These are phyloP conservation scores for Helicoverpa assulta DNA, from an alignment of 2,888 invertebrate genomes.

Conservation along the genomic window DNA sequence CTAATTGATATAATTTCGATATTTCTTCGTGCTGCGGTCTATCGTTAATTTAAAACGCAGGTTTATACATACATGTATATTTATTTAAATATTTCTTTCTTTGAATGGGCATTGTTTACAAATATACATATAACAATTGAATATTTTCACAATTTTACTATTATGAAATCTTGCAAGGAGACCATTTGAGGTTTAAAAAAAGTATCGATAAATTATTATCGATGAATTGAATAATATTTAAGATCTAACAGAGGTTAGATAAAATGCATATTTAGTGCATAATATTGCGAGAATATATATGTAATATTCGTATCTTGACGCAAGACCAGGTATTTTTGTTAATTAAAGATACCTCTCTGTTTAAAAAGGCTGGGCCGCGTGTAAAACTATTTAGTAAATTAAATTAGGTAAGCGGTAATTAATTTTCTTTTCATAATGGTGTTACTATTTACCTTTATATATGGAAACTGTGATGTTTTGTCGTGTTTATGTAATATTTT, in stretches of 20 bases:
- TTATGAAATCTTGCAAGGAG: conserved; percentile 8
- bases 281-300: conserved; percentile 29
- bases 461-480: conserved; percentile 68
- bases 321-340: conserved; percentile 47
- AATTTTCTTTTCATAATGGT: conserved; percentile 21
- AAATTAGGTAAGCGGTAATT: conserved; percentile 46
- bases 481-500: conserved; percentile 21
- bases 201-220: background rate
- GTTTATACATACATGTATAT: conserved; percentile 3
- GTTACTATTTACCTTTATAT: conserved; percentile 39
- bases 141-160: background rate
- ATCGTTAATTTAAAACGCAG: conserved; percentile 47
- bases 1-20: conserved; percentile 40
- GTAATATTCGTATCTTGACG: conserved; percentile 45
- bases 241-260: conserved; percentile 7
- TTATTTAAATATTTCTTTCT: conserved; percentile 13
- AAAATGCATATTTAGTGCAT: conserved; percentile 12
- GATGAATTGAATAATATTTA: conserved; percentile 15
- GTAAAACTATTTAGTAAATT: conserved; percentile 68
- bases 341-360: conserved; percentile 46
- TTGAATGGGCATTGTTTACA: conserved; percentile 43
- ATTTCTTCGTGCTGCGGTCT: conserved; percentile 43
- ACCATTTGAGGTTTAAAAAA: background rate
- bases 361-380: conserved; percentile 83
- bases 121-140: conserved; percentile 24